Evolutionary conservation across 2,888 invertebrate species (phyloP).

Genomic region (Cyclophora albipunctata): DNA sequence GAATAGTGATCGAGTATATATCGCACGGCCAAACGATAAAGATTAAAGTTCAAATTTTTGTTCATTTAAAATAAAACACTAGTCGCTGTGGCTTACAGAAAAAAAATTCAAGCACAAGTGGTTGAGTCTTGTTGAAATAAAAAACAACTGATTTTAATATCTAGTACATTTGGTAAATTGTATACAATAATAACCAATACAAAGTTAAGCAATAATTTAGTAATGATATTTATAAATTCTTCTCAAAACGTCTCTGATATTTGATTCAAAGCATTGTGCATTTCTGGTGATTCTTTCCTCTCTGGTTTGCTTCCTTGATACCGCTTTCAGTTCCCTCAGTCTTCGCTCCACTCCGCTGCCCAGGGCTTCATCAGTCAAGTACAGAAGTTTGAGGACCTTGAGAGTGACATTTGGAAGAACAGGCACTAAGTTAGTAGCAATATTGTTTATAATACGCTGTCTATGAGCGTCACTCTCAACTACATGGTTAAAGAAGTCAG

Average conservation of each 20-base stretch:
- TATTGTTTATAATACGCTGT: constrained; percentile 14
- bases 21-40: too few species aligned
- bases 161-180: too few species aligned
- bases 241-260: constrained; percentile 1
- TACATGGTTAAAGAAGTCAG: constrained; percentile 1
- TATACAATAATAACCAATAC: too few species aligned
- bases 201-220: too few species aligned
- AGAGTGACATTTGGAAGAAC: constrained; percentile 52
- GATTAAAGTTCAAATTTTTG: too few species aligned
- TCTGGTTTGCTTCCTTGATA: not conserved
- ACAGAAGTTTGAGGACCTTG: constrained; percentile 84
- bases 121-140: too few species aligned
- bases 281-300: constrained; percentile 4
- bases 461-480: constrained; percentile 69
- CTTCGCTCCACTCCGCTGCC: constrained; percentile 75
- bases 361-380: constrained; percentile 83
- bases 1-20: too few species aligned
- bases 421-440: not conserved
- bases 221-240: too few species aligned
- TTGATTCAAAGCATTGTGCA: constrained; percentile 10
- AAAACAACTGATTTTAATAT: too few species aligned
- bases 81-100: too few species aligned
- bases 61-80: too few species aligned
- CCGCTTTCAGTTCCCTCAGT: constrained; percentile 10
- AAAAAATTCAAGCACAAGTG: too few species aligned